Conservation (phyloP, 1,140 invertebrate species). For the Drosophila sp. region DNA sequence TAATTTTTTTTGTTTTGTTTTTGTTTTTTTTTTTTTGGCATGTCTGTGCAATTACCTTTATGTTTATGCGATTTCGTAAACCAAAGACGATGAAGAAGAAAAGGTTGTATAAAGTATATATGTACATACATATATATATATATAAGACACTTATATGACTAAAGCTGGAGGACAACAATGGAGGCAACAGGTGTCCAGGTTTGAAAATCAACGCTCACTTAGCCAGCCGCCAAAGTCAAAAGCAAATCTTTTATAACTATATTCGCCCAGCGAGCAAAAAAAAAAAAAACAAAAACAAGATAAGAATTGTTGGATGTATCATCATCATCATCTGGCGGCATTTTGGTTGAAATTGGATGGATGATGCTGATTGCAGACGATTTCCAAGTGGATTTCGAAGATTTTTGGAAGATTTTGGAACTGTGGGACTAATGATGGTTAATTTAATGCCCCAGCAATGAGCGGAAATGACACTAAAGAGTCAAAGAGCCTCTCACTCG, state of each 20-base stretch:
- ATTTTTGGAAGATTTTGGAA: background rate
- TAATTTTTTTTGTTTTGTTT: conserved; percentile 47
- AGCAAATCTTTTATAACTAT: conserved; percentile 67
- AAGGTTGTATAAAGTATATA: conserved; percentile 35
- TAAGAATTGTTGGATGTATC: background rate
- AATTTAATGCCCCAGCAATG: conserved; percentile 64
- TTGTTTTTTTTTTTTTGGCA: conserved; percentile 50
- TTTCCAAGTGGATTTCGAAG: conserved; percentile 50
- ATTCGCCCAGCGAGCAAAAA: conserved; percentile 29
- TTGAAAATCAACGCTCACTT: conserved; percentile 62
- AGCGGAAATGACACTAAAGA: conserved; percentile 69
- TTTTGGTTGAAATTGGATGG: conserved; percentile 73
- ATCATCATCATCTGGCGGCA: conserved; percentile 54
- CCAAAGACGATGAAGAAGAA: conserved; percentile 22
- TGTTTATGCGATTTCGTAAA: conserved; percentile 74
- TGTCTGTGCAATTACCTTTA: conserved; percentile 80
- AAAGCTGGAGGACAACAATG: conserved; percentile 55
- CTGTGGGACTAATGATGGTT: conserved; percentile 61
- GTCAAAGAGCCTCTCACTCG: conserved; percentile 6
- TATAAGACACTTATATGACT: conserved; percentile 9
- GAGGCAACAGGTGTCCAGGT: conserved; percentile 67
- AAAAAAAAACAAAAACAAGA: conserved; percentile 23
- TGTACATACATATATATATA: conserved; percentile 10
- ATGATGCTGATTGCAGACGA: conserved; percentile 68
- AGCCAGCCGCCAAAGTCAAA: conserved; percentile 24